These are phyloP conservation scores for Geodia barretti DNA, from an alignment of 37 sponge, comb jelly and placozoan species.

Conservation along the genomic window DNA sequence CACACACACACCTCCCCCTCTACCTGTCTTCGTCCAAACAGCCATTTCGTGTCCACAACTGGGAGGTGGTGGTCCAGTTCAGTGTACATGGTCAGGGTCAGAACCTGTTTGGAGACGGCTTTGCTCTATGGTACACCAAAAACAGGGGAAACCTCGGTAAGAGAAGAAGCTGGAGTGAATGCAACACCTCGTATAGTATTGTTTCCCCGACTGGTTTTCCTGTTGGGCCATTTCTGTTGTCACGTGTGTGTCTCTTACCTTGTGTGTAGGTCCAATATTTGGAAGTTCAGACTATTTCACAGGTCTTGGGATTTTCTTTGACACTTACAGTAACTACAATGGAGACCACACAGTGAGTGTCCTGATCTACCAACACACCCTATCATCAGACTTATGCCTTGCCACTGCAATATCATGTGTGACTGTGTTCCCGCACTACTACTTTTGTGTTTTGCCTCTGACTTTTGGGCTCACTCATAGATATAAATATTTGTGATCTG, in stretches of 20 bases:
- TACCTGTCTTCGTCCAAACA: conserved; percentile 8
- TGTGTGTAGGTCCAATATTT: conserved; percentile 75
- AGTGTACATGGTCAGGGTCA: conserved; percentile 87
- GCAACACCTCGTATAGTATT: no score
- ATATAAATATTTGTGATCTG: no score
- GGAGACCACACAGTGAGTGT: conserved; percentile 16
- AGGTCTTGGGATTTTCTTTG: conserved; percentile 98
- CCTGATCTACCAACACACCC: no score
- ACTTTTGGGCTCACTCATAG: no score
- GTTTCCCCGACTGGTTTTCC: no score
- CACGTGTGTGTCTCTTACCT: neutral
- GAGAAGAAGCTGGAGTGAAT: no score
- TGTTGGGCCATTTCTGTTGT: neutral
- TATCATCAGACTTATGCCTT: no score
- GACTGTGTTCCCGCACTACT: neutral
- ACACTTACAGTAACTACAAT: conserved; percentile 96
- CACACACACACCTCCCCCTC: neutral
- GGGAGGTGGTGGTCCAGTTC: conserved; percentile 91
- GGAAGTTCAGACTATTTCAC: conserved; percentile 90
- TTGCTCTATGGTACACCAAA: conserved; percentile 96
- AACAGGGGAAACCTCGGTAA: conserved; percentile 66
- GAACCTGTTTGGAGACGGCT: conserved; percentile 94
- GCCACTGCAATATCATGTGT: neutral
- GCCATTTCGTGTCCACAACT: conserved; percentile 81
- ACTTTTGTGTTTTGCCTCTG: neutral